Base-by-base conservation (phyloP, 2,797 vertebrate genomes). In the Meda fulgida region DNA sequence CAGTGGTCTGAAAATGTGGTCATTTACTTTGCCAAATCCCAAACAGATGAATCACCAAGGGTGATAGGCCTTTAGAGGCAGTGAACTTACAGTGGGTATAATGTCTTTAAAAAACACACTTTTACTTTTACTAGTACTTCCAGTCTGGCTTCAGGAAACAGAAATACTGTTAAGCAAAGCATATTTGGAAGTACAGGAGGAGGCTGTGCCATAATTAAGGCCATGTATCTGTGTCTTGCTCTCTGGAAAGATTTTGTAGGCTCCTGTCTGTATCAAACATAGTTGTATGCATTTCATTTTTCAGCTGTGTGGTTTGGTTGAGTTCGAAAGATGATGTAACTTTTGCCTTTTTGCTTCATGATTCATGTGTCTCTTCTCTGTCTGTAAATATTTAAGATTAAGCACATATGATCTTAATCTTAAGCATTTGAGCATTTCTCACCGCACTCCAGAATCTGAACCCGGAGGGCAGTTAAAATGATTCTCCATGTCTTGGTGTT, bases 81-180 rank as follows among this genome's bases (percentile, higher is more conserved):
- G 78, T 85, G 87, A 89, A 88, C 89, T 89, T 90, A 82, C 58
- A 87, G 85, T 87, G 69, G 71, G 85, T 88, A 10, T 36, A 89
- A 88, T 89, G 85, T 80, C 75, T 89, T 91, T 90, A n/a, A 86
- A 90, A 88, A 91, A 91, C 87, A 88, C 85, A 87, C 82, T 80
- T n/a, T n/a, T n/a, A n/a, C n/a, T n/a, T n/a, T n/a, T 88, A 89
- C 88, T 85, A 80, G 87, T 90, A 90, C 87, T 88, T 91, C 80
- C 86, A 83, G 87, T 65, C 72, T 84, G n/a, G n/a, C n/a, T n/a
- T n/a, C n/a, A 86, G 88, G 87, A 89, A 88, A 77, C 88, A 81
- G 84, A 87, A 91, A 91, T 91, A 87, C 83, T 84, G 85, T 90
- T 91, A 89, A 88, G 84, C 88, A 85, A 77, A 89, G 88, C 83